phyloP scores from a whole-genome alignment of 1,140 invertebrate species.

The Anagrus nilaparvatae region DNA sequence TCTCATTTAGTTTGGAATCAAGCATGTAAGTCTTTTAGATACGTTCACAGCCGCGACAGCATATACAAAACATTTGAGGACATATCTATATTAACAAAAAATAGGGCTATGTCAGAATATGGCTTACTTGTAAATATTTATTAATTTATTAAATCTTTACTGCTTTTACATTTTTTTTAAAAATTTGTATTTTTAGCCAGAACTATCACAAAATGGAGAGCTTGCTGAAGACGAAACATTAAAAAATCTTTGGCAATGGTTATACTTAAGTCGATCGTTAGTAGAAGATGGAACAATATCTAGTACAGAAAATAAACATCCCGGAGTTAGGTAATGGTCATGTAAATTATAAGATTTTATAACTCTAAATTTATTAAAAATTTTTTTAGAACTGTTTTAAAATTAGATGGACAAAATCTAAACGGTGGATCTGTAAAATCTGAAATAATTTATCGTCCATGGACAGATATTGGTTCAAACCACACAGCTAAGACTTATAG shows the following conservation, averaged over 20 bases:
- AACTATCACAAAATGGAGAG: constrained; percentile 50
- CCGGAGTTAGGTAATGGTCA: constrained; percentile 48
- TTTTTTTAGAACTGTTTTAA: constrained; percentile 32
- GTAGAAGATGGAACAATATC: constrained; percentile 55
- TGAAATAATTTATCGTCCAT: constrained; percentile 31
- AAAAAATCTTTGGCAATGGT: constrained; percentile 63
- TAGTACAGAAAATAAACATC: constrained; percentile 51
- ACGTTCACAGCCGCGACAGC: constrained; percentile 44
- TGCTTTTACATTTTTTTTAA: constrained; percentile 1
- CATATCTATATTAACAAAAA: constrained; percentile 63
- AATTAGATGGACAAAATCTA: constrained; percentile 32
- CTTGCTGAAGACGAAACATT: constrained; percentile 54
- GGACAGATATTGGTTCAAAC: constrained; percentile 39
- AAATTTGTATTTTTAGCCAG: constrained; percentile 22
- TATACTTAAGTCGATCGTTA: constrained; percentile 59
- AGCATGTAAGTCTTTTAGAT: constrained; percentile 57
- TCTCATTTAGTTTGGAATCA: constrained; percentile 65
- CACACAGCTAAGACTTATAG: constrained; percentile 38
- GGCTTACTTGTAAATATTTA: constrained; percentile 56
- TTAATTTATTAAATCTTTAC: constrained; percentile 4
- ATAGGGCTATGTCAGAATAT: constrained; percentile 62
- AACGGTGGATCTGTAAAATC: constrained; percentile 33
- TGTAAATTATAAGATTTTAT: constrained; percentile 2
- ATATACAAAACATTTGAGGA: constrained; percentile 52
- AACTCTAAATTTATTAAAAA: constrained; percentile 1